Base-by-base conservation (phyloP, 2,113 vertebrate genomes). In the Zosterops hypoxanthus region DNA sequence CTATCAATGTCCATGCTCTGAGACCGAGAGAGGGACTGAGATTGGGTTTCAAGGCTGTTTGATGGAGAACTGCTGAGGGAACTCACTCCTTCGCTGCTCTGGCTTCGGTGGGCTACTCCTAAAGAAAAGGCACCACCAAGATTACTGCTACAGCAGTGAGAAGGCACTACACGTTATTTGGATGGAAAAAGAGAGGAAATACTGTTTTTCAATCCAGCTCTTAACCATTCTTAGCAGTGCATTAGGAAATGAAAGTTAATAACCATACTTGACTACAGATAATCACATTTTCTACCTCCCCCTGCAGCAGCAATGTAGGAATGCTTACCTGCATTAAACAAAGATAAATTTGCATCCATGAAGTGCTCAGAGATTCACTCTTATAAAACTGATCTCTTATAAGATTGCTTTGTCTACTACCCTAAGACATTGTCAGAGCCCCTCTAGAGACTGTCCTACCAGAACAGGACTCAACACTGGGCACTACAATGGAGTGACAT, bases 1-100 rank as follows among this genome's bases (percentile, higher is more conserved):
- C 99, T 99, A 88, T 99, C 99, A 26, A 99, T 99, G 93, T 99
- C 99, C 99, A 99, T 99, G 98, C 99, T 99, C 98, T 99, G 99
- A 36, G 99, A 99, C 55, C 99, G 98, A 46, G 99, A 99, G 81
- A 99, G 98, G 93, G 98, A 99, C 97, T 99, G 99, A 91, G 99
- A 99, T 60, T 99, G 99, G 19, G 99, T 99, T 98, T 99, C 99
- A 85, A 99, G 99, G 98, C 99, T 99, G 98, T 99, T 99, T 61
- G 99, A 99, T 46, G 99, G 99, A 29, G 99, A 99, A 97, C 99
- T 99, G 98, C 99, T 99, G 92, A 99, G 99, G 68, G 99, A 99
- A 97, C 99, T 99, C 97, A 99, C 99, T 49, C 99, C 99, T 97
- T 99, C 99, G 9, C 99, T 99, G 98, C 99, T 99, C 98, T 99